Conservation (phyloP, 2,888 invertebrate species). For the Adelognathus sp. region DNA sequence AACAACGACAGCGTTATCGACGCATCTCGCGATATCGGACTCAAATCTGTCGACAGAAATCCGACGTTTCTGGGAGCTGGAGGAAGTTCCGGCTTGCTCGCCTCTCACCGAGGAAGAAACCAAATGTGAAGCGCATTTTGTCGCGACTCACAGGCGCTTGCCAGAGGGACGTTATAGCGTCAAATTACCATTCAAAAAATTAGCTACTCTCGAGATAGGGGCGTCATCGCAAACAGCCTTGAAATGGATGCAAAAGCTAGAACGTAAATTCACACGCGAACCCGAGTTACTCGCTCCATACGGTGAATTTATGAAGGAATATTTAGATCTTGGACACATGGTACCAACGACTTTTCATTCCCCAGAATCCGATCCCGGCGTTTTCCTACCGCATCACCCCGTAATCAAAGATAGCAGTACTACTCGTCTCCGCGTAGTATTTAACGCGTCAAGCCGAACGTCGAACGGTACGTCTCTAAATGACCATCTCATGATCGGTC, state of each 20-base stretch:
- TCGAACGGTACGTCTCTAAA: constrained; percentile 10
- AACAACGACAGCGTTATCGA: not conserved
- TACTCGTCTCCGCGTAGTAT: constrained; percentile 45
- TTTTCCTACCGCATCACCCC: constrained; percentile 10
- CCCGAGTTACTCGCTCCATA: not conserved
- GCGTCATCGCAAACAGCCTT: not conserved
- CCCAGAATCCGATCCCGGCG: not conserved
- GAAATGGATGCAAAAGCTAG: constrained; percentile 5
- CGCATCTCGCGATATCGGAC: not conserved
- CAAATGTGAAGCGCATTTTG: constrained; percentile 18
- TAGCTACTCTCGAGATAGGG: not conserved
- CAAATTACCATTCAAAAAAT: not conserved
- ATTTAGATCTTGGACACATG: constrained; percentile 5
- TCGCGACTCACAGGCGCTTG: not conserved
- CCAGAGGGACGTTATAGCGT: constrained; percentile 8
- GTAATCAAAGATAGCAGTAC: constrained; percentile 22
- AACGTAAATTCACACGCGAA: constrained; percentile 2
- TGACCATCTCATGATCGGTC: constrained; percentile 35
- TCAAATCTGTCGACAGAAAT: not conserved
- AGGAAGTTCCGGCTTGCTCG: not conserved
- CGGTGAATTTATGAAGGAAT: constrained; percentile 31
- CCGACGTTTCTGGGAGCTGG: constrained; percentile 24
- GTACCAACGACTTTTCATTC: not conserved
- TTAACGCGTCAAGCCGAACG: constrained; percentile 50
- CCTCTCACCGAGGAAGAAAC: not conserved